Evolutionary conservation across 2,113 vertebrate genomes (phyloP), one percentile per base, ranked within the genome.

Genomic region (Gasterosteus nipponicus): DNA sequence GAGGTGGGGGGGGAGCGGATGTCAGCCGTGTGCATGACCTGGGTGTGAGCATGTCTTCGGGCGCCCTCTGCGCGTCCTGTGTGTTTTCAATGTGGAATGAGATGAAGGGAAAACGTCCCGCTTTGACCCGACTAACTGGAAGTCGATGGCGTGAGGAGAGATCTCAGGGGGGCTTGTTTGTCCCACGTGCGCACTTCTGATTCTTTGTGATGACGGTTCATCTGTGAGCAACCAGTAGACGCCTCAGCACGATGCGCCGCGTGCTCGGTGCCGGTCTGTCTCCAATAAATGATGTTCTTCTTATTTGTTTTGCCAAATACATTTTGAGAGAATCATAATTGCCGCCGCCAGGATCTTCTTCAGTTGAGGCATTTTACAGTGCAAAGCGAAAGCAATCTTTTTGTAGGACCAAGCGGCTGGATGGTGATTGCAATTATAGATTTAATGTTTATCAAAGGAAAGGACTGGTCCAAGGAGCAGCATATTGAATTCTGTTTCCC

Each of bases 21-120:
- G 81, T 88, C 83, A 72, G 63, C 56, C 33, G 58, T 70, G 81
- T 74, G 65, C 87, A 89, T 80, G 82, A 83, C 82, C 88, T 75
- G 77, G 80, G 83, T 87, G 69, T 87, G 80, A 86, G 75, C 69
- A 83, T 78, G 76, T 78, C 61, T 75, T 78, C 15, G n/a, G 72
- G 46, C 67, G 80, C 67, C 82, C 87, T 81, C 59, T 84, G 72
- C 62, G 85, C 71, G 80, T 82, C 78, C 64, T 85, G 26, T 83
- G 68, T 66, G 58, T 57, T 79, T 64, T 58, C 2, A 31, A 3
- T 22, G 56, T 88, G 60, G 64, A 79, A 69, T 26, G 16, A 74
- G 76, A 61, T 46, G 26, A 39, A 47, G 2, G 26, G 62, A 26
- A 66, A 67, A 71, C 56, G 39, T 81, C 56, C 5, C 35, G 31